These are phyloP conservation scores for Chelonia mydas DNA, from an alignment of 2,797 vertebrate species.

Conservation along the genomic window DNA sequence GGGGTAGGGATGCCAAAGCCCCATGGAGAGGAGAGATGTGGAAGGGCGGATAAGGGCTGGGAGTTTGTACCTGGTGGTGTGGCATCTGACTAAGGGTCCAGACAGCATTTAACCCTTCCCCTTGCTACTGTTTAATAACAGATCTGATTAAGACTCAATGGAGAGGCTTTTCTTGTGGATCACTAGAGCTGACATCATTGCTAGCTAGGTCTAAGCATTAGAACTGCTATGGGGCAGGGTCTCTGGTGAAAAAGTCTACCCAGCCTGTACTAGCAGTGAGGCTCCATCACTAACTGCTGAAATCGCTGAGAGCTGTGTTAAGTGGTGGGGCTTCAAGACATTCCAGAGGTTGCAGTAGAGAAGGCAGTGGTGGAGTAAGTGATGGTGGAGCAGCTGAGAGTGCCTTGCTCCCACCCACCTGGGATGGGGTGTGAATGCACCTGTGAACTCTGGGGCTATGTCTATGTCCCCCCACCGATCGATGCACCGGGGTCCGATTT, in stretches of 20 bases:
- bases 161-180: not conserved
- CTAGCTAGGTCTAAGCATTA: not conserved
- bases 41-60: no score
- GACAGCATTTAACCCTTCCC: not conserved
- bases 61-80: not conserved
- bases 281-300: no score
- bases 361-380: not conserved
- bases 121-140: not conserved
- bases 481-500: no score
- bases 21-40: not conserved
- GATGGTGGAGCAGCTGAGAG: not conserved
- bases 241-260: not conserved
- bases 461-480: no score
- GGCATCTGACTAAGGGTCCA: not conserved
- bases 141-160: not conserved
- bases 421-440: not conserved
- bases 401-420: no score
- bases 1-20: not conserved
- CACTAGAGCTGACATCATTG: not conserved
- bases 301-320: no score
- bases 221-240: not conserved
- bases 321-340: no score
- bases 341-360: not conserved
- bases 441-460: not conserved
- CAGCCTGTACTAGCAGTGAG: not conserved